These are phyloP conservation scores for Bombus cullumanus DNA, from an alignment of 1,140 invertebrate species.

Conservation along the genomic window DNA sequence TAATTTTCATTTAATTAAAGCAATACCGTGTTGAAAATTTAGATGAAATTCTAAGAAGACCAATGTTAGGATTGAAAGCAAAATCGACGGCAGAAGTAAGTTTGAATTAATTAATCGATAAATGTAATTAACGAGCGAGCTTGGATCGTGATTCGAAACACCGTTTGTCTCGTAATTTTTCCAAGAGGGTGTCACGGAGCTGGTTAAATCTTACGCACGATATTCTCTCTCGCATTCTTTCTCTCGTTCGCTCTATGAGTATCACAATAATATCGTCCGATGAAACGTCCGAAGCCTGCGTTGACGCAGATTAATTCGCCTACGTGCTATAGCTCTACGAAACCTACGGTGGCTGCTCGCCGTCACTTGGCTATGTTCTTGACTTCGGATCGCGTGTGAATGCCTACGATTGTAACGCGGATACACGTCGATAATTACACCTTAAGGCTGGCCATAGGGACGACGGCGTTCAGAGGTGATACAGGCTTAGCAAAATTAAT, in stretches of 20 bases:
- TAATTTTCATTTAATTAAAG: background rate
- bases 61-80: background rate
- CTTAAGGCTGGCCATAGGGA: constrained; percentile 49
- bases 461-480: constrained; percentile 61
- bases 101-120: no score
- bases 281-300: constrained; percentile 80
- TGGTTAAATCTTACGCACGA: constrained; percentile 33
- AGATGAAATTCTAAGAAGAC: background rate
- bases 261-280: constrained; percentile 82
- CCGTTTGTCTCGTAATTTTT: background rate
- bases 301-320: constrained; percentile 38
- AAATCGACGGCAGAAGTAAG: no score
- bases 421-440: constrained; percentile 47
- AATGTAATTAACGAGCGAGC: background rate
- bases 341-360: background rate
- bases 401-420: constrained; percentile 23
- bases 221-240: constrained; percentile 22
- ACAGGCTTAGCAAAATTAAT: constrained; percentile 81
- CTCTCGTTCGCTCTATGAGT: constrained; percentile 64
- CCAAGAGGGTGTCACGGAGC: background rate
- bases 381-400: background rate
- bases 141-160: background rate
- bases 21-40: background rate
- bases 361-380: background rate
- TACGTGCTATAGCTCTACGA: constrained; percentile 19